Base-by-base conservation (phyloP, 2,888 invertebrate genomes). In the Nomada hirtipes region DNA sequence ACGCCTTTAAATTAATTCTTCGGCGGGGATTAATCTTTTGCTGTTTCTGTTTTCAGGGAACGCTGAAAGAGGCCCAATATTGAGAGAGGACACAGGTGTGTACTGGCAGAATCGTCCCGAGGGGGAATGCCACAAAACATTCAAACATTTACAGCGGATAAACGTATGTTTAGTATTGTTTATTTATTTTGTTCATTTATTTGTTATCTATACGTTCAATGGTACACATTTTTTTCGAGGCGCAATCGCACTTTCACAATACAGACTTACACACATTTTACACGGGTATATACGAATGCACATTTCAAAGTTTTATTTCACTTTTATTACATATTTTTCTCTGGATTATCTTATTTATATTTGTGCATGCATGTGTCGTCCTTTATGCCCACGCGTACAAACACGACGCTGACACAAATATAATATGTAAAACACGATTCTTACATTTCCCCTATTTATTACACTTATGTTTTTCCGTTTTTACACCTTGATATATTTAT, bases 41-140 rank as follows among this genome's bases (percentile, higher is more conserved):
- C 42, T 60, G 23, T 59, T 44, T 88, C 79, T 86, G 76, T 63
- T 88, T 88, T 65, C 86, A 88, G 88, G 74, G 64, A 72, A 77
- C 71, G 65, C 52, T 57, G 74, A 78, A 67, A 76, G 53, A 81
- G 84, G 71, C 82, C 82, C 82, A 77, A 68, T 60, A 67, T 70
- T 55, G 74, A 76, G 71, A 79, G 70, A 67, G 60, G 76, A 80
- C 59, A 85, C 83, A 88, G 88, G 88, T 88, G 88, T 86, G 88
- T 88, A 88, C 77, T 69, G 65, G 77, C 74, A 78, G 68, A 61
- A 69, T 74, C 50, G 53, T 84, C 82, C 88, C 86, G 65, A 55
- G 82, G 69, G 86, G 84, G 88, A 73, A 85, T 87, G 83, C 61
- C 20, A 69, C 57, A 82, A 76, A 71, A 69, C 73, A 50, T 75